Conservation (phyloP, 2,113 vertebrate genomes). For the Eupsittula cactorum region DNA sequence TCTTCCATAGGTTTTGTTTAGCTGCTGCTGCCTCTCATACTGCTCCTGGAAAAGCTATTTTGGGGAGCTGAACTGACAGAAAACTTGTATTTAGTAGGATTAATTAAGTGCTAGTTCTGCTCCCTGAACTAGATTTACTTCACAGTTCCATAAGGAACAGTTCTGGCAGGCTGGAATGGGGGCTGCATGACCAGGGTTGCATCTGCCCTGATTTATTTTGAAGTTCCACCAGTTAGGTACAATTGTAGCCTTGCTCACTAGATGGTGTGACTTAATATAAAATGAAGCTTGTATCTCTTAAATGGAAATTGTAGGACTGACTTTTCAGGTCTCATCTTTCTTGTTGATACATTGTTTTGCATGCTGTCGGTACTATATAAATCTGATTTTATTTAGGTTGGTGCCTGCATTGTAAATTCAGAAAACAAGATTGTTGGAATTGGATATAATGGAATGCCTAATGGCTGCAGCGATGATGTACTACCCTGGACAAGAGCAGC, state of each 20-base stretch:
- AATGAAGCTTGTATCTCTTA: not conserved
- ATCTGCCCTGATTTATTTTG: not conserved
- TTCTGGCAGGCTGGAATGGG: not conserved
- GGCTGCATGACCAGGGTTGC: not conserved
- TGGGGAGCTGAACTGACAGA: not conserved
- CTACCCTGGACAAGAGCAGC: constrained; percentile 82
- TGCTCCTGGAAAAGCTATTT: not conserved
- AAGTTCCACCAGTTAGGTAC: not conserved
- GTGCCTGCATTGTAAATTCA: constrained; percentile 95
- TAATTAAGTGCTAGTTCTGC: not conserved
- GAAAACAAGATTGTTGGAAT: constrained; percentile 98
- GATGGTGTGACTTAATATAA: not conserved
- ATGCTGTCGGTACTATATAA: not conserved
- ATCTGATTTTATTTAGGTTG: constrained; percentile 79
- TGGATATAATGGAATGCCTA: constrained; percentile 98
- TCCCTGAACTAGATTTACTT: not conserved
- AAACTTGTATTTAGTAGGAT: not conserved
- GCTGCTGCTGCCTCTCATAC: not conserved
- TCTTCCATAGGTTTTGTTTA: not conserved
- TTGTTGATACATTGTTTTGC: not conserved
- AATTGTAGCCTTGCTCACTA: not conserved
- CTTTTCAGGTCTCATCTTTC: not conserved
- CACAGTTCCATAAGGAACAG: not conserved
- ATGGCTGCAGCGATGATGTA: constrained; percentile 83
- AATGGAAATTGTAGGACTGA: not conserved